Evolutionary conservation across 1,140 invertebrate genomes (phyloP).

Genomic region (Harlomillsia oculata): DNA sequence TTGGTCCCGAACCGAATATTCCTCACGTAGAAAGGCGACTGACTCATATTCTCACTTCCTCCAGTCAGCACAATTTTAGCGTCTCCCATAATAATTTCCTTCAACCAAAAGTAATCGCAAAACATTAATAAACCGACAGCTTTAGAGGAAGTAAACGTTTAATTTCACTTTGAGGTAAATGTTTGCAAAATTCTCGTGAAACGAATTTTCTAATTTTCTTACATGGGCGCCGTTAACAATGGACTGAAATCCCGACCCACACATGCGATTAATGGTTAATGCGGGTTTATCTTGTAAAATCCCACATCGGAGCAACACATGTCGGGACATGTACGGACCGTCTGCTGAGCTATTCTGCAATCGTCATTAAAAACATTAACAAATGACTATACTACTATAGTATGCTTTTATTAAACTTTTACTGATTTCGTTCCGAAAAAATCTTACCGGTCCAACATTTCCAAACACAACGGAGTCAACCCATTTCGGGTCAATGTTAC

Average conservation of each 20-base stretch:
- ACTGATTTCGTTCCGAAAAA: background rate
- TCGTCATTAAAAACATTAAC: background rate
- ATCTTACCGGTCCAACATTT: slow-evolving; percentile 69
- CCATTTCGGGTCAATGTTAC: slow-evolving; percentile 67
- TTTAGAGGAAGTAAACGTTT: no score
- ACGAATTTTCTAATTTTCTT: background rate
- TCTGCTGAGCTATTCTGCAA: slow-evolving; percentile 61
- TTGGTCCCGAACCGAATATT: slow-evolving; percentile 79
- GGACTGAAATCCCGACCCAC: slow-evolving; percentile 93
- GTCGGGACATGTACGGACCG: slow-evolving; percentile 70
- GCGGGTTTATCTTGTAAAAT: slow-evolving; percentile 73
- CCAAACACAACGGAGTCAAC: slow-evolving; percentile 80
- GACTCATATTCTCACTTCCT: slow-evolving; percentile 58
- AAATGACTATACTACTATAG: background rate
- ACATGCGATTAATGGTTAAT: slow-evolving; percentile 71
- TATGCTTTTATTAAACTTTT: background rate
- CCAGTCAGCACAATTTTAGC: slow-evolving; percentile 81
- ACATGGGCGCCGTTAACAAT: slow-evolving; percentile 75
- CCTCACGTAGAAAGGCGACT: slow-evolving; percentile 76
- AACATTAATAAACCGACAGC: slow-evolving; percentile 67
- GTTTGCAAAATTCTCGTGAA: background rate
- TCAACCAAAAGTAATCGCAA: slow-evolving; percentile 53
- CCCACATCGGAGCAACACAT: slow-evolving; percentile 69
- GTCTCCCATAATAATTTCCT: slow-evolving; percentile 75
- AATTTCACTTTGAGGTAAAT: background rate